Conservation (phyloP, 2,797 vertebrate genomes). For the Neostethus bicornis region DNA sequence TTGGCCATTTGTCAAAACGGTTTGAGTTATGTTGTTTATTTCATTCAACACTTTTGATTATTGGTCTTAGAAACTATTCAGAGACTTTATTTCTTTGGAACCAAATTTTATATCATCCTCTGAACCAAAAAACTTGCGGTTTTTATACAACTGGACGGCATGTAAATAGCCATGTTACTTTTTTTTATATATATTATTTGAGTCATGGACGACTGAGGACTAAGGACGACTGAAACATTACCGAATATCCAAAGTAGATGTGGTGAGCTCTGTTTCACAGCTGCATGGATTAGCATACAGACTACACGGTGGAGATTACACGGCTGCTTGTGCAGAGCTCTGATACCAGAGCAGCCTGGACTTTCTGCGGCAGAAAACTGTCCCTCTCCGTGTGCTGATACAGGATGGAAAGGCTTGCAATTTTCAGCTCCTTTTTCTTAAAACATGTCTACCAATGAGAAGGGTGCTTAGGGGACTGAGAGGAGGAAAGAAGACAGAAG, state of each 20-base stretch:
- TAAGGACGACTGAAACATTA: background rate
- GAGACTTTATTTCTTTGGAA: too few species aligned
- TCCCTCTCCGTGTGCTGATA: conserved; percentile 35
- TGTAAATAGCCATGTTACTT: too few species aligned
- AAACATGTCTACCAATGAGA: conserved; percentile 15
- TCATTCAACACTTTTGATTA: too few species aligned
- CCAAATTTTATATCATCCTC: too few species aligned
- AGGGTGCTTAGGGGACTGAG: conserved; percentile 11
- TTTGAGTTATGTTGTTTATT: too few species aligned
- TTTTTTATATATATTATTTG: too few species aligned
- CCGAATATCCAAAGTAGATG: background rate
- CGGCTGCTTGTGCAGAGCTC: conserved; percentile 52
- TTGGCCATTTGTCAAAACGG: too few species aligned
- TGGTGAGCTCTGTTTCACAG: conserved; percentile 32
- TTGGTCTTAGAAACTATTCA: too few species aligned
- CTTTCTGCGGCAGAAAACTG: conserved; percentile 57
- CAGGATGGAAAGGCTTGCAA: background rate
- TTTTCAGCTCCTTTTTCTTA: conserved; percentile 9
- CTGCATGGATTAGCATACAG: conserved; percentile 31
- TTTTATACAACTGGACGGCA: too few species aligned
- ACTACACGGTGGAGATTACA: conserved; percentile 40
- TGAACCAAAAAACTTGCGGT: too few species aligned
- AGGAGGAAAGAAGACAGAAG: conserved; percentile 44
- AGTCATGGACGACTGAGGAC: background rate
- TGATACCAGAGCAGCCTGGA: conserved; percentile 38